A percentile compares a stretch with the other conserved stretches of the same genome.
Conservation (phyloP, 2,797 vertebrate genomes). For the Macrochelys suwanniensis region DNA sequence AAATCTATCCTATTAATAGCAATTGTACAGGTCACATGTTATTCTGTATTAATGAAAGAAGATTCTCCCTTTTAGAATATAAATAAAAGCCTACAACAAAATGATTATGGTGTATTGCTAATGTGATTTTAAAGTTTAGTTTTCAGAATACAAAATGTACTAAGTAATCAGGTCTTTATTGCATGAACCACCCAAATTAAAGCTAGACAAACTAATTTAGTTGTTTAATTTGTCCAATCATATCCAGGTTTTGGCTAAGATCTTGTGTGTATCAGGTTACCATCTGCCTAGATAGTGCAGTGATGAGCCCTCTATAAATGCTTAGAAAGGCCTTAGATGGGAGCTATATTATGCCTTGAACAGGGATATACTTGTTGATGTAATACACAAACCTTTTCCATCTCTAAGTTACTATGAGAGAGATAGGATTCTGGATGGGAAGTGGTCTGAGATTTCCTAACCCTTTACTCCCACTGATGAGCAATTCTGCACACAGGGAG, state of each 20-base stretch:
- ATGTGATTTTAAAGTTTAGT: not conserved
- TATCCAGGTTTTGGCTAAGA: not conserved
- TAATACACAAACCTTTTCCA: not conserved
- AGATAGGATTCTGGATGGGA: not conserved
- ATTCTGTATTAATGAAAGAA: not conserved
- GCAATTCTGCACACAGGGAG: not conserved
- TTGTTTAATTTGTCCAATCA: not conserved
- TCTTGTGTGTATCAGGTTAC: not conserved
- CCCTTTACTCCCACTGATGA: not conserved
- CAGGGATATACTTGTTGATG: not conserved
- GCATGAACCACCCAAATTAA: not conserved
- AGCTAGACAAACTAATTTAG: not conserved
- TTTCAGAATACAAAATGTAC: not conserved
- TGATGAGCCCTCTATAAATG: not conserved
- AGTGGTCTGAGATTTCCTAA: not conserved
- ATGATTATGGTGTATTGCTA: not conserved
- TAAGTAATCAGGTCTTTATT: not conserved
- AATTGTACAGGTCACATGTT: not conserved
- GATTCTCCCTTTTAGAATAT: not conserved
- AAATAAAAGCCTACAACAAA: not conserved
- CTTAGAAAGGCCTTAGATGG: not conserved
- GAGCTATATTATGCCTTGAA: not conserved
- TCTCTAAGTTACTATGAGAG: not conserved
- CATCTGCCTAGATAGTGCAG: not conserved
- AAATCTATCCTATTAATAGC: not conserved